Percentiles rank a stretch among this genome's conserved stretches.
These are phyloP conservation scores for Leuciscus waleckii DNA, from an alignment of 2,797 vertebrate species.

Conservation along the genomic window DNA sequence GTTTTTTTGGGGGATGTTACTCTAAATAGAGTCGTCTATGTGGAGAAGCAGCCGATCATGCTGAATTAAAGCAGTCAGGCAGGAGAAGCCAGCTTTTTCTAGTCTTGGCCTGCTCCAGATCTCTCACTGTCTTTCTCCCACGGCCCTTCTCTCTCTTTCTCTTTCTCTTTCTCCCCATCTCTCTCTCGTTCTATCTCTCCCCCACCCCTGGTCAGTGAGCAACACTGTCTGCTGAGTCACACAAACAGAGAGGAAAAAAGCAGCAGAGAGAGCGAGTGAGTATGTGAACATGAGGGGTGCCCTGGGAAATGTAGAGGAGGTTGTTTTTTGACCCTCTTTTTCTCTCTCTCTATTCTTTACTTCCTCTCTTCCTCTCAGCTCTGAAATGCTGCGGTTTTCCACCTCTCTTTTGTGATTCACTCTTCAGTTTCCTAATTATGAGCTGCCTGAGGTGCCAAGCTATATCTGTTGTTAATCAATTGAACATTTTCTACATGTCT, in stretches of 20 bases:
- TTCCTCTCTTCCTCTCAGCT: background rate
- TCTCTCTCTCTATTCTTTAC: background rate
- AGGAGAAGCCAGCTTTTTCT: conserved; percentile 43
- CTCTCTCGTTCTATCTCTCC: background rate
- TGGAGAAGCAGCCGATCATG: conserved; percentile 48
- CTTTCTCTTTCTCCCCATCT: conserved; percentile 13
- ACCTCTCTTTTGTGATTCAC: background rate
- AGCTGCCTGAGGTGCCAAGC: background rate
- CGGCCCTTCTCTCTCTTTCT: conserved; percentile 9
- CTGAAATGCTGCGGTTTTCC: background rate
- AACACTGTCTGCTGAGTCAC: conserved; percentile 69
- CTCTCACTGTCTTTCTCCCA: conserved; percentile 31
- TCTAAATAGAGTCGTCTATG: conserved; percentile 48
- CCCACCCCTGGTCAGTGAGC: conserved; percentile 49
- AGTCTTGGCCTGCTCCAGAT: conserved; percentile 42
- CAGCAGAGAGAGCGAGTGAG: conserved; percentile 40
- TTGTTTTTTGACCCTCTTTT: conserved; percentile 47
- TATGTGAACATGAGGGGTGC: conserved; percentile 41
- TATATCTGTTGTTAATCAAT: conserved; percentile 1
- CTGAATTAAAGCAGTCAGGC: conserved; percentile 48
- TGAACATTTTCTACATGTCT: background rate
- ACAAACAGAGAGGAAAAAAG: conserved; percentile 48
- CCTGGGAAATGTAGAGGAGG: conserved; percentile 33
- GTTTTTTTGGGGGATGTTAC: conserved; percentile 16
- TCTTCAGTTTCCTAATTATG: conserved; percentile 6